A percentile compares a stretch with the other conserved stretches of the same genome.
These are phyloP conservation scores for Lasioglossum pauxillum DNA, from an alignment of 2,888 invertebrate genomes.

Conservation along the genomic window DNA sequence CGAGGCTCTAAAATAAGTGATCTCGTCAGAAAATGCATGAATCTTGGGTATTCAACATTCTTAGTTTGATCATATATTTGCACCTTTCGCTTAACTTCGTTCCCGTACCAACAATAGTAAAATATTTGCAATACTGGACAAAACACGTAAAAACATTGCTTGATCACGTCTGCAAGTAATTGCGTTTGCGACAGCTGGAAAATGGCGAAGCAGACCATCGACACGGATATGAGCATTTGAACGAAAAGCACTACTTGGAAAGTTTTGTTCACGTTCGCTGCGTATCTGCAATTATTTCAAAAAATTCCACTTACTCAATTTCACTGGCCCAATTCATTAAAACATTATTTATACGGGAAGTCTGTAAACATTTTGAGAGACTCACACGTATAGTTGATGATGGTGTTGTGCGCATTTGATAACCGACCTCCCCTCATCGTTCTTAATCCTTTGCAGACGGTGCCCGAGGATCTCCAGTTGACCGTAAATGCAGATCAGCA, in stretches of 20 bases:
- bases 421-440: not conserved
- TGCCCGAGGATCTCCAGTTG: slow-evolving; percentile 70
- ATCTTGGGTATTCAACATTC: no score
- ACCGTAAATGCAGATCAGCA: slow-evolving; percentile 65
- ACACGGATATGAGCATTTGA: not conserved
- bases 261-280: slow-evolving; percentile 18
- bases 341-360: no score
- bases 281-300: not conserved
- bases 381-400: slow-evolving; percentile 50
- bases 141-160: slow-evolving; percentile 30
- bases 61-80: not conserved
- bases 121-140: slow-evolving; percentile 68
- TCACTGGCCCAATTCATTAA: no score
- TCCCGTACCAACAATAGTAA: slow-evolving; percentile 73
- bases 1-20: not conserved
- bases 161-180: not conserved
- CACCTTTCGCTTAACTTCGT: slow-evolving; percentile 60
- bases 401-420: slow-evolving; percentile 52
- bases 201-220: slow-evolving; percentile 32
- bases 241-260: not conserved
- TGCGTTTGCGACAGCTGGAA: slow-evolving; percentile 21
- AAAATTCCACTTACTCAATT: not conserved
- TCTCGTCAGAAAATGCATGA: not conserved
- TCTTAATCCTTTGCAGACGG: slow-evolving; percentile 35
- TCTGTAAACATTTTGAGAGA: not conserved